These are phyloP conservation scores for Sebastes baramenuke DNA, from an alignment of 2,797 vertebrate genomes.

Conservation along the genomic window DNA sequence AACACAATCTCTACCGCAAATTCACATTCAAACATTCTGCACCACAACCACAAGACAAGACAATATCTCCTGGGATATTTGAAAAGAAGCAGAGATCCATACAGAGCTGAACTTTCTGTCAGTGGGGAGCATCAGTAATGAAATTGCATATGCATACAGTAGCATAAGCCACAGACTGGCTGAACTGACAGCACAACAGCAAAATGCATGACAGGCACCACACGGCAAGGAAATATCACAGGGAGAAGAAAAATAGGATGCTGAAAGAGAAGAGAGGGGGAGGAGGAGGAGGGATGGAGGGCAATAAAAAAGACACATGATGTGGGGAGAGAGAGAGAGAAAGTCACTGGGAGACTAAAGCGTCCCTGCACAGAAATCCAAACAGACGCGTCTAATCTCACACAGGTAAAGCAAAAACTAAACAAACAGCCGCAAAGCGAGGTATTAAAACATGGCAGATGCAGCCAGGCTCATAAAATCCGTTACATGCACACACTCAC, in stretches of 20 bases:
- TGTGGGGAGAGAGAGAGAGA: not conserved
- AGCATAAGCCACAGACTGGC: slow-evolving; percentile 58
- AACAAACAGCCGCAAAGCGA: slow-evolving; percentile 8
- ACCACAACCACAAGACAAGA: slow-evolving; percentile 30
- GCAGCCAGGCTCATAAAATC: not conserved
- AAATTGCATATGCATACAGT: slow-evolving; percentile 74
- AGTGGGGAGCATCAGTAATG: slow-evolving; percentile 68
- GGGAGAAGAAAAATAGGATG: slow-evolving; percentile 18
- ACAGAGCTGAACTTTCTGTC: slow-evolving; percentile 65
- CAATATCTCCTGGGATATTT: slow-evolving; percentile 67
- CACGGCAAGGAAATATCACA: slow-evolving; percentile 36
- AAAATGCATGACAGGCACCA: slow-evolving; percentile 51
- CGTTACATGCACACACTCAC: not conserved
- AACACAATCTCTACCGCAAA: not conserved
- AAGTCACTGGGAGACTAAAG: not conserved
- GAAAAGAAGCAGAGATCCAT: slow-evolving; percentile 44
- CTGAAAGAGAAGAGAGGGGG: not conserved
- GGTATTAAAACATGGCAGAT: slow-evolving; percentile 8
- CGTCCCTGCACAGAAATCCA: slow-evolving; percentile 8
- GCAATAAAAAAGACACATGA: slow-evolving; percentile 2
- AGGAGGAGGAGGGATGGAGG: not conserved
- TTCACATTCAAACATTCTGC: slow-evolving; percentile 34
- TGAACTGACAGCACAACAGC: slow-evolving; percentile 54
- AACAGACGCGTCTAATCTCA: slow-evolving; percentile 29
- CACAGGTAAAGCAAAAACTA: slow-evolving; percentile 23